phyloP scores from a whole-genome alignment of 2,888 invertebrate species.

The Epiblema foenella region DNA sequence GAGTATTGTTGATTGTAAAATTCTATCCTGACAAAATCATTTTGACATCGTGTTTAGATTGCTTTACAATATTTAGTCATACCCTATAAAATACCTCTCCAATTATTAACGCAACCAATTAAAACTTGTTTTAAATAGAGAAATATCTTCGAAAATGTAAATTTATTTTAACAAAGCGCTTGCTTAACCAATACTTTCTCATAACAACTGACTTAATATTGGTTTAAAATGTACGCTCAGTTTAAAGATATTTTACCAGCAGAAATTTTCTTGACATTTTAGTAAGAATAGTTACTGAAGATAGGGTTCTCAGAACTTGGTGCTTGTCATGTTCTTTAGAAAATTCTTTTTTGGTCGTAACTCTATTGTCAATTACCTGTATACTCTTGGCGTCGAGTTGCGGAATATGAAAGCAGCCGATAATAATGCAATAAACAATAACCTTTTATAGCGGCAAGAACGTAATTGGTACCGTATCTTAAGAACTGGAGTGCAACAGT shows the following conservation, averaged over 20 bases:
- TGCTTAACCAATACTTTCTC: not conserved
- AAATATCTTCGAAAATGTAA: no score
- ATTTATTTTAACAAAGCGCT: no score
- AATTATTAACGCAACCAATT: no score
- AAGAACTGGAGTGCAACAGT: conserved; percentile 42
- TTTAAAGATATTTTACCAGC: no score
- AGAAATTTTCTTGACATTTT: not conserved
- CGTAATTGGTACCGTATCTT: conserved; percentile 38
- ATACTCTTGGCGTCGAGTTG: conserved; percentile 1
- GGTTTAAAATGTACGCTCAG: not conserved
- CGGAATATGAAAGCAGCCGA: conserved; percentile 33
- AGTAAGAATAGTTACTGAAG: not conserved
- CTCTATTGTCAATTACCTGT: conserved; percentile 25
- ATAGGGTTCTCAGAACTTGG: conserved; percentile 18
- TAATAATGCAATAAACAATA: conserved; percentile 41
- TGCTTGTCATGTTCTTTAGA: conserved; percentile 26
- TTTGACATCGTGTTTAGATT: no score
- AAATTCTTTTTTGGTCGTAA: conserved; percentile 9
- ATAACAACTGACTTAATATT: not conserved
- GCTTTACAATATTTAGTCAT: no score
- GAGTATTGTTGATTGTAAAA: no score
- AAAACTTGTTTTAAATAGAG: no score
- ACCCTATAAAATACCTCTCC: no score
- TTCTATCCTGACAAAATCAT: no score
- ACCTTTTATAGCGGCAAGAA: conserved; percentile 43